A percentile compares a stretch with the other conserved stretches of the same genome.
These are phyloP conservation scores for Lithobius niger DNA, from an alignment of 1,140 invertebrate genomes.

Conservation along the genomic window DNA sequence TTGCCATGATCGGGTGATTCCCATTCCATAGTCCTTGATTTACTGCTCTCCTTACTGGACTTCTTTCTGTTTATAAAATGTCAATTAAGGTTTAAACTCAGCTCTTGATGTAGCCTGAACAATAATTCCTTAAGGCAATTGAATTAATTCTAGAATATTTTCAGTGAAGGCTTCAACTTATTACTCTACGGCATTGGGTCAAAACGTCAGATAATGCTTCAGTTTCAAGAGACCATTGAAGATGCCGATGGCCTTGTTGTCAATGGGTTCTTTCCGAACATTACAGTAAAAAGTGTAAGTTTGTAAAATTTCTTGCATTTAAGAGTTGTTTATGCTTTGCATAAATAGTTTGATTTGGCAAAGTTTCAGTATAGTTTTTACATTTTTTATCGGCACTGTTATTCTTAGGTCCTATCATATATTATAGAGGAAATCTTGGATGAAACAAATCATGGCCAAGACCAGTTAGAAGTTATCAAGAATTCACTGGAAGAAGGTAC, in stretches of 20 bases:
- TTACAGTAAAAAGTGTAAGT: conserved; percentile 63
- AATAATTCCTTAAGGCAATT: no score
- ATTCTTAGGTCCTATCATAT: conserved; percentile 50
- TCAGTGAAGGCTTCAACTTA: conserved; percentile 73
- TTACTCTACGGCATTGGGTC: conserved; percentile 80
- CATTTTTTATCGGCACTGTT: conserved; percentile 5
- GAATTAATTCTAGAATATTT: conserved; percentile 14
- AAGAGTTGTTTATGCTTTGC: background rate
- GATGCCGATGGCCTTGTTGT: conserved; percentile 57
- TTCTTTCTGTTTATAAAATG: no score
- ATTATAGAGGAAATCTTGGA: conserved; percentile 63
- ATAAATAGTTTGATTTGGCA: background rate
- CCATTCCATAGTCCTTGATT: no score
- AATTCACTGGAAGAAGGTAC: conserved; percentile 39
- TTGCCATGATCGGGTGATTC: no score
- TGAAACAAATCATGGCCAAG: conserved; percentile 21
- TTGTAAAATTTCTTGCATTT: background rate
- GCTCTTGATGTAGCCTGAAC: no score
- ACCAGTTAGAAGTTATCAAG: conserved; percentile 50
- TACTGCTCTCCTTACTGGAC: no score
- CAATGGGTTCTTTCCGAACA: conserved; percentile 83
- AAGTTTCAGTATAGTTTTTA: background rate
- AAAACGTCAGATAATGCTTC: conserved; percentile 59
- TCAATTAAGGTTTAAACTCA: no score
- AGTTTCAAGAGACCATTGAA: conserved; percentile 53